These are phyloP conservation scores for Xenentodon cancila DNA, from an alignment of 2,797 vertebrate species.

Conservation along the genomic window DNA sequence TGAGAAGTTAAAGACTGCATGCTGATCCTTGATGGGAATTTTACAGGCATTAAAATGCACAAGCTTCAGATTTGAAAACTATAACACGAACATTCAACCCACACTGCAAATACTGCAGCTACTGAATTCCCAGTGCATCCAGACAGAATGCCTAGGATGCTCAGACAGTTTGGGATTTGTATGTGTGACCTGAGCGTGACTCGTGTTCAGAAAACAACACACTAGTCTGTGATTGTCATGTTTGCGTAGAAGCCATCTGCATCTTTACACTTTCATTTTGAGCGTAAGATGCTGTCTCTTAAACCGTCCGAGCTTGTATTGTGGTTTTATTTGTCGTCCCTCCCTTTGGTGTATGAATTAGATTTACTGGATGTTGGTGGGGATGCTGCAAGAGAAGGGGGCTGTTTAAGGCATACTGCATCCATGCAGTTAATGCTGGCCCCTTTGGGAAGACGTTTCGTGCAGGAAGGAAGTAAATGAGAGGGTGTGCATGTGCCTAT, in stretches of 20 bases:
- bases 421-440: conserved; percentile 5
- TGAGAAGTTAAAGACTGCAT: conserved; percentile 4
- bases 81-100: not conserved
- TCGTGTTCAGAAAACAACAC: conserved; percentile 62
- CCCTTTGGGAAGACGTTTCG: conserved; percentile 26
- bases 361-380: conserved; percentile 34
- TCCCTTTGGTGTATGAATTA: conserved; percentile 55
- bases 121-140: conserved; percentile 8
- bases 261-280: conserved; percentile 52
- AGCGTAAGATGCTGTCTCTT: not conserved
- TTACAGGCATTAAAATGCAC: conserved; percentile 2
- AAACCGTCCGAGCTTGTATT: conserved; percentile 10
- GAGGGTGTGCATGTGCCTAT: conserved; percentile 1
- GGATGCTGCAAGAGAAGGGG: conserved; percentile 9
- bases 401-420: conserved; percentile 20
- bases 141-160: conserved; percentile 28
- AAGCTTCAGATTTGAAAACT: not conserved
- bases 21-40: not conserved
- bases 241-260: conserved; percentile 65
- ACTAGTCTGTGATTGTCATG: conserved; percentile 24
- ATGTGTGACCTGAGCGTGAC: conserved; percentile 70
- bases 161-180: conserved; percentile 40
- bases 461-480: conserved; percentile 17
- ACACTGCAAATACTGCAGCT: not conserved
- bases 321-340: conserved; percentile 17